phyloP scores from a whole-genome alignment of 2,888 invertebrate genomes.

The Erpobdella octoculata region DNA sequence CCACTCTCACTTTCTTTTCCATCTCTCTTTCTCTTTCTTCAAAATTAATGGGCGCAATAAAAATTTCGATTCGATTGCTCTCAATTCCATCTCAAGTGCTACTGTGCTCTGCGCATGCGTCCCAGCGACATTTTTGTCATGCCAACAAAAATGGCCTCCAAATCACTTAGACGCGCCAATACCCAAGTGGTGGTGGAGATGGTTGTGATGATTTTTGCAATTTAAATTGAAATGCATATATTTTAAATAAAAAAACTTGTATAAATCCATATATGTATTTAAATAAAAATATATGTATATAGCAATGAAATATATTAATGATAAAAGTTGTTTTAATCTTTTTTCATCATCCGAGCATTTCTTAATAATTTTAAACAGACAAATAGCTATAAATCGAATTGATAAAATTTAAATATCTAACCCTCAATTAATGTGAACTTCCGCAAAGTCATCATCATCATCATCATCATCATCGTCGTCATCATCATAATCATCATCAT shows the following conservation, averaged over 20 bases:
- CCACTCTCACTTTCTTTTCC: background rate
- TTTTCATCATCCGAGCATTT: too few species aligned
- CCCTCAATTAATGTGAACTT: too few species aligned
- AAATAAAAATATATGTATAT: too few species aligned
- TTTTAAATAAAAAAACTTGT: too few species aligned
- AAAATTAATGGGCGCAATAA: conserved; percentile 27
- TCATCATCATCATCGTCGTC: conserved; percentile 17
- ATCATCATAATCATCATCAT: conserved; percentile 4
- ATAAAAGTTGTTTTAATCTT: too few species aligned
- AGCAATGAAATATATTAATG: too few species aligned
- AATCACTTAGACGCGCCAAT: background rate
- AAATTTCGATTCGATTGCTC: conserved; percentile 24
- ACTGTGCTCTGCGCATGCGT: conserved; percentile 13
- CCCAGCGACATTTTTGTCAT: conserved; percentile 10
- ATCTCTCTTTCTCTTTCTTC: conserved; percentile 8
- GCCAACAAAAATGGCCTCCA: conserved; percentile 8
- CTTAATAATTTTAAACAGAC: too few species aligned
- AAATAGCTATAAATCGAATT: too few species aligned
- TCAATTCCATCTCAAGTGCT: conserved; percentile 24
- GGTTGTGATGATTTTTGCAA: too few species aligned
- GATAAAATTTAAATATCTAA: too few species aligned
- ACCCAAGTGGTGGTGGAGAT: background rate
- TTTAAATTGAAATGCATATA: too few species aligned
- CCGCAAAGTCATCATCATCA: conserved; percentile 19
- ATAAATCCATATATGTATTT: too few species aligned